Conservation (phyloP, 1,140 invertebrate species). For the Philaenus spumarius region DNA sequence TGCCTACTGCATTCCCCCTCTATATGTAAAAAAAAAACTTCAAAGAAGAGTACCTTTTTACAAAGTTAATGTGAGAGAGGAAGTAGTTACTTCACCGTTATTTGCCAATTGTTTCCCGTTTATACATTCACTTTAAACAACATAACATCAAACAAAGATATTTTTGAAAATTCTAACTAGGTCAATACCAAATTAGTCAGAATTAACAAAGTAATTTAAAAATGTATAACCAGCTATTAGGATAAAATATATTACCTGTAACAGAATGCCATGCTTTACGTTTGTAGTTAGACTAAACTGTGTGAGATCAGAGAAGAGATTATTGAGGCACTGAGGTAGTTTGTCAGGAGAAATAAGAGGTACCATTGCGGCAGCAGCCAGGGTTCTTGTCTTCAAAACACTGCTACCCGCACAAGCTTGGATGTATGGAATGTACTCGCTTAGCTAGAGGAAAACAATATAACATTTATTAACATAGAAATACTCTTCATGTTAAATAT, state of each 20-base stretch:
- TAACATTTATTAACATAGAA: not conserved
- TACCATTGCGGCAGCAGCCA: conserved; percentile 39
- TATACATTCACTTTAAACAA: too few species aligned
- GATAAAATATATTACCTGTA: conserved; percentile 42
- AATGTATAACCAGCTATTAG: too few species aligned
- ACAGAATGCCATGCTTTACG: conserved; percentile 41
- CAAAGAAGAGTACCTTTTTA: too few species aligned
- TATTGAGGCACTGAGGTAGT: conserved; percentile 35
- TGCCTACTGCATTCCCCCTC: too few species aligned
- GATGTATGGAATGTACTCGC: conserved; percentile 36
- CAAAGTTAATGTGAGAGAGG: too few species aligned
- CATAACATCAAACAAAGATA: too few species aligned
- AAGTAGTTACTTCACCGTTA: too few species aligned
- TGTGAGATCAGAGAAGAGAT: conserved; percentile 29
- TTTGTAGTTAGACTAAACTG: conserved; percentile 35
- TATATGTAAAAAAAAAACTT: too few species aligned
- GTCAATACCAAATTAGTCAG: too few species aligned
- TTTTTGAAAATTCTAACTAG: too few species aligned
- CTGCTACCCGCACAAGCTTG: conserved; percentile 34
- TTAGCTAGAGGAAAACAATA: conserved; percentile 34
- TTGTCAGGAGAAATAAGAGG: conserved; percentile 38
- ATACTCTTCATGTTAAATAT: not conserved
- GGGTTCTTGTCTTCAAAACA: conserved; percentile 35
- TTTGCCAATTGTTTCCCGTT: too few species aligned
- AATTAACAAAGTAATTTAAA: too few species aligned